phyloP scores from a whole-genome alignment of 92 coral and sea anemone species.

The Palythoa grandis region DNA sequence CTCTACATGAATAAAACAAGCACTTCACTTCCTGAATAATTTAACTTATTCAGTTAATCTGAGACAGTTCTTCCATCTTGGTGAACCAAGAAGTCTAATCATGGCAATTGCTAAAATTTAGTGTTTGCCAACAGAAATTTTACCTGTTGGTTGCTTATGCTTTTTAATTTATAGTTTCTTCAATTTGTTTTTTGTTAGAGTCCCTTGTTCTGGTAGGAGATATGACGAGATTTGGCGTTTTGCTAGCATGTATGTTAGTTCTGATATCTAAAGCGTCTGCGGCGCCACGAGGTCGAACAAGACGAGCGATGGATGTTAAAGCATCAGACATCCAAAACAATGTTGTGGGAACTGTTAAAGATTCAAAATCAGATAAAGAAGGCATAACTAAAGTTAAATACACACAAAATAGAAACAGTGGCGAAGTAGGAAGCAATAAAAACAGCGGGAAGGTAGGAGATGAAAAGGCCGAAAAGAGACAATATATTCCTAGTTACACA shows the following conservation, averaged over 20 bases:
- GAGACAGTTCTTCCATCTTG: not conserved
- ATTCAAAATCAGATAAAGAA: constrained; percentile 12
- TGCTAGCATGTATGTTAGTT: constrained; percentile 3
- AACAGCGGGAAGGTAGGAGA: constrained; percentile 17
- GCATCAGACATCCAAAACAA: not conserved
- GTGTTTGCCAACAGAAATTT: constrained; percentile 2
- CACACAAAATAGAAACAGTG: constrained; percentile 42
- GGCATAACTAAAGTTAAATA: constrained; percentile 21
- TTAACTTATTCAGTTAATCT: constrained; percentile 12
- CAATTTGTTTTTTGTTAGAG: constrained; percentile 9
- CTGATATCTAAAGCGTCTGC: constrained; percentile 7
- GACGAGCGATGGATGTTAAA: constrained; percentile 21
- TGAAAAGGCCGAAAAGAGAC: constrained; percentile 56
- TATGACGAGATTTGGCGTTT: constrained; percentile 7
- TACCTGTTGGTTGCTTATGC: constrained; percentile 23
- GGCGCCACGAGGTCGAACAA: constrained; percentile 33
- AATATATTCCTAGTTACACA: constrained; percentile 51
- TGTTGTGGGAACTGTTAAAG: not conserved
- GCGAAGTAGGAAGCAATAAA: constrained; percentile 21
- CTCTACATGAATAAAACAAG: constrained; percentile 34
- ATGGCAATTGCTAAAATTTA: constrained; percentile 36
- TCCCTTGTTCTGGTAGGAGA: constrained; percentile 4
- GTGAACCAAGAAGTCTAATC: not conserved
- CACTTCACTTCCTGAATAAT: constrained; percentile 23
- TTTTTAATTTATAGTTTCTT: not conserved